These are phyloP conservation scores for Plagodis dolabraria DNA, from an alignment of 2,888 invertebrate species.

Conservation along the genomic window DNA sequence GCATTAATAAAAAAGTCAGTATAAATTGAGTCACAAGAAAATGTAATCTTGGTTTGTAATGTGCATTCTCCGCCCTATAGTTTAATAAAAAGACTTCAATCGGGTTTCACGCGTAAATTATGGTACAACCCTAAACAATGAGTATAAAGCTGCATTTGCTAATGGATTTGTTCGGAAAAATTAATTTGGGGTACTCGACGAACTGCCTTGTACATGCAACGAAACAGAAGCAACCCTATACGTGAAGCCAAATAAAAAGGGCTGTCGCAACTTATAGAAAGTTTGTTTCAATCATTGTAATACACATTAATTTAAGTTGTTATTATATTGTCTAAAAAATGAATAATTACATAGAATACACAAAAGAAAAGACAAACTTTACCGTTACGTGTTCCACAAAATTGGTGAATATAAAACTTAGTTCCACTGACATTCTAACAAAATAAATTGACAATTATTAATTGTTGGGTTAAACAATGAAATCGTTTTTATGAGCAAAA, in stretches of 20 bases:
- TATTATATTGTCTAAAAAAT: background rate
- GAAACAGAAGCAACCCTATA: conserved; percentile 64
- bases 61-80: conserved; percentile 76
- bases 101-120: conserved; percentile 81
- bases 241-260: conserved; percentile 31
- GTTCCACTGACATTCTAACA: too few species aligned
- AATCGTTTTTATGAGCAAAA: too few species aligned
- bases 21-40: background rate
- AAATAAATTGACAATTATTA: too few species aligned
- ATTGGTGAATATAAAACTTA: too few species aligned
- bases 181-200: conserved; percentile 82
- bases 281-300: conserved; percentile 5
- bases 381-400: too few species aligned
- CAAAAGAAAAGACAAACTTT: too few species aligned
- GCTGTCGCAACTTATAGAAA: conserved; percentile 30
- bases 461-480: too few species aligned
- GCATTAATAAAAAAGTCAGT: background rate
- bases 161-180: conserved; percentile 84
- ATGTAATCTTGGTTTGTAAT: conserved; percentile 37
- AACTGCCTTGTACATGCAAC: conserved; percentile 71
- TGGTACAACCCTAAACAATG: conserved; percentile 80
- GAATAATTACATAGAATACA: too few species aligned
- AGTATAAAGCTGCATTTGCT: conserved; percentile 75
- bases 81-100: conserved; percentile 75
- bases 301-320: background rate